These are phyloP conservation scores for Digitonthophagus gazella DNA, from an alignment of 2,888 invertebrate species.

Conservation along the genomic window DNA sequence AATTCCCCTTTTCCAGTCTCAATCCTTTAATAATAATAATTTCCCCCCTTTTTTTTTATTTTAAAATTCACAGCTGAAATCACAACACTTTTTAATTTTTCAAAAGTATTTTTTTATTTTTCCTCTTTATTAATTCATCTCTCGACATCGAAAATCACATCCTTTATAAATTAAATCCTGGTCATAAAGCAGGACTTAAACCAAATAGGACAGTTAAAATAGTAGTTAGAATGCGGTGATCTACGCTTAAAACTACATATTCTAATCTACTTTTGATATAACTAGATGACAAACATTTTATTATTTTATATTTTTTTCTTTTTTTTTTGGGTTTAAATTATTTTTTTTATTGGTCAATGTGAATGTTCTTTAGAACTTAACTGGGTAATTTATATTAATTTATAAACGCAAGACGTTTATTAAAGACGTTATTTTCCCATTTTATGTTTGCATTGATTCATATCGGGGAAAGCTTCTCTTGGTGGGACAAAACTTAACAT, in stretches of 20 bases:
- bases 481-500: conserved; percentile 66
- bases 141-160: background rate
- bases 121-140: background rate
- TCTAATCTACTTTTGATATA: background rate
- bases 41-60: background rate
- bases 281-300: conserved; percentile 3
- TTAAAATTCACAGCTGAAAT: background rate
- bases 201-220: conserved; percentile 12
- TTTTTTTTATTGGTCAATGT: background rate
- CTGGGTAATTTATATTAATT: too few relatives aligned
- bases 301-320: conserved; percentile 4
- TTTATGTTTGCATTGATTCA: conserved; percentile 49
- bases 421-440: conserved; percentile 39
- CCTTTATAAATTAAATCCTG: conserved; percentile 18
- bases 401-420: too few relatives aligned
- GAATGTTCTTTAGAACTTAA: conserved; percentile 1
- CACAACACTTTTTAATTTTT: background rate
- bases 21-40: background rate
- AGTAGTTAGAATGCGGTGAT: background rate
- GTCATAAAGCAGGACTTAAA: conserved; percentile 28
- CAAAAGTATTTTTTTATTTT: background rate
- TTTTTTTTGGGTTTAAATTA: conserved; percentile 12
- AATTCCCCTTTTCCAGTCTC: background rate
- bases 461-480: conserved; percentile 66
- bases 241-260: background rate